Conservation (phyloP, 1,140 invertebrate species). For the Piezodorus guildinii region DNA sequence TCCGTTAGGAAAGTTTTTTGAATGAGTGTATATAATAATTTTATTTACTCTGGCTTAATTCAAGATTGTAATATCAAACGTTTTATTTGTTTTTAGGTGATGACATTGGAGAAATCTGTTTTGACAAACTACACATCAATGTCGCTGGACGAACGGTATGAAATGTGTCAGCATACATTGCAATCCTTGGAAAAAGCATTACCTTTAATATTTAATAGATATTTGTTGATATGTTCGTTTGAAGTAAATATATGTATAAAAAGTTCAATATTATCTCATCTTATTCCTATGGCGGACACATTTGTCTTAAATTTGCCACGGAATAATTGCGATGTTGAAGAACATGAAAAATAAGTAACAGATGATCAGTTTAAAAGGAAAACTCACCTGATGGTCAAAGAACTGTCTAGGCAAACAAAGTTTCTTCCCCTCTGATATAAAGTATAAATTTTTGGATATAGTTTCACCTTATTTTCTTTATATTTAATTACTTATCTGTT, state of each 20-base stretch:
- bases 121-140: constrained; percentile 9
- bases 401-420: too few species aligned
- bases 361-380: not conserved
- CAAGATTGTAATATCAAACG: not conserved
- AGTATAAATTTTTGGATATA: too few species aligned
- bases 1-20: too few species aligned
- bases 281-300: not conserved
- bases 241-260: not conserved
- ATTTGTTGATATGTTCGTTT: not conserved
- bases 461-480: too few species aligned
- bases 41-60: too few species aligned
- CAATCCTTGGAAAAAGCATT: not conserved
- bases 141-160: constrained; percentile 15
- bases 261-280: not conserved
- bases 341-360: not conserved
- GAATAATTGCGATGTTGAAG: not conserved
- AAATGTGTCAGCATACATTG: constrained; percentile 3
- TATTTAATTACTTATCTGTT: not conserved
- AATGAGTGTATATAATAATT: too few species aligned
- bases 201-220: not conserved
- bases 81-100: constrained; percentile 1
- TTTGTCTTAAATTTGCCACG: not conserved
- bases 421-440: too few species aligned
- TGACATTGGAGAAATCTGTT: constrained; percentile 13
- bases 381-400: too few species aligned